Evolutionary conservation across 1,140 invertebrate genomes (phyloP).

Genomic region (Diprion similis): DNA sequence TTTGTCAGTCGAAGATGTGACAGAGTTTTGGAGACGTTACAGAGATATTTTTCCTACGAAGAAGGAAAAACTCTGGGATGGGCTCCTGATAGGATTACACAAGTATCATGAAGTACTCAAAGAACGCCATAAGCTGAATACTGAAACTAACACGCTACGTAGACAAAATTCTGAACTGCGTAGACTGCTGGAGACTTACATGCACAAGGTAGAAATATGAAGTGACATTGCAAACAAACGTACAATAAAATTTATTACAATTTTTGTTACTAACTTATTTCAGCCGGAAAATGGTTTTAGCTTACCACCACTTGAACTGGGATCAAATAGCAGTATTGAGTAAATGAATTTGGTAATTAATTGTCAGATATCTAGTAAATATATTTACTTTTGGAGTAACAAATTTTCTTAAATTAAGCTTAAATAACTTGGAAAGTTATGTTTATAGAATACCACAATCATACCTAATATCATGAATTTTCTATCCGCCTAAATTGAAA

Average conservation of each 20-base stretch:
- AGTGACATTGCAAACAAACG: conserved; percentile 1
- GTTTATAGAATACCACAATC: too few relatives aligned
- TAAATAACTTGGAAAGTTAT: too few relatives aligned
- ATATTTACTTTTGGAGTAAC: too few relatives aligned
- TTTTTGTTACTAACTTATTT: conserved; percentile 16
- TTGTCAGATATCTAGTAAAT: too few relatives aligned
- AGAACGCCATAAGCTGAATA: conserved; percentile 60
- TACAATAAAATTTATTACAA: neutral
- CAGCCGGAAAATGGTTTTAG: conserved; percentile 18
- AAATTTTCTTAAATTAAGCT: too few relatives aligned
- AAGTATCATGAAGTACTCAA: conserved; percentile 65
- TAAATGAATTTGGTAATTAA: conserved; percentile 12
- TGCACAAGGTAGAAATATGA: conserved; percentile 32
- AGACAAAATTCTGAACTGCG: conserved; percentile 64
- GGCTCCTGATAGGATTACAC: conserved; percentile 60
- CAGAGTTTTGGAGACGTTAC: conserved; percentile 61
- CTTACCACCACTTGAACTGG: conserved; percentile 10
- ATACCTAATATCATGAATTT: neutral
- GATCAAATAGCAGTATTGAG: conserved; percentile 22
- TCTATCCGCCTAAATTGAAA: neutral
- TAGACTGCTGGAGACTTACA: conserved; percentile 55
- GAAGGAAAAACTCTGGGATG: conserved; percentile 64
- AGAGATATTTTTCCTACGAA: conserved; percentile 55
- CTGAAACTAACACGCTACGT: conserved; percentile 58
- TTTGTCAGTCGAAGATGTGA: conserved; percentile 59